Evolutionary conservation across 2,888 invertebrate genomes (phyloP).

Genomic region (Folsomia manolachei): DNA sequence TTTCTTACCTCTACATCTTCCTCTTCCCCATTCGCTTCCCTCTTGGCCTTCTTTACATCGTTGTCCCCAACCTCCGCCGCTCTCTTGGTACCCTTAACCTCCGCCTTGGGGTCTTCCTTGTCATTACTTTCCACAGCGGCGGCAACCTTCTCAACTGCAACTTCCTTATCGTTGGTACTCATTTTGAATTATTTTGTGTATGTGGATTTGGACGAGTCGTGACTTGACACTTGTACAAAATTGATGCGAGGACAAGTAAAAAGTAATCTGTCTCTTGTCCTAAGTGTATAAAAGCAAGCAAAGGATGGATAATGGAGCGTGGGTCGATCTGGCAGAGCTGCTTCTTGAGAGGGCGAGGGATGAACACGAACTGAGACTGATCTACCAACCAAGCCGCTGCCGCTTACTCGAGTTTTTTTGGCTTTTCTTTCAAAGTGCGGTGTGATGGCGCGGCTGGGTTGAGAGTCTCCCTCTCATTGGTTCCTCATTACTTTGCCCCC

Average conservation of each 20-base stretch:
- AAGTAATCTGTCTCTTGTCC: too few species aligned
- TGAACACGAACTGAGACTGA: conserved; percentile 27
- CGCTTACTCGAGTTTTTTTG: conserved; percentile 27
- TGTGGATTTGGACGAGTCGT: background rate
- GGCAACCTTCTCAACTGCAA: conserved; percentile 74
- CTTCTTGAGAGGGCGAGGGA: background rate
- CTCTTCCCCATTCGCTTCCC: conserved; percentile 72
- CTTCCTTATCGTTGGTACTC: conserved; percentile 77
- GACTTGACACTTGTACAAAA: too few species aligned
- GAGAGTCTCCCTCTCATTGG: conserved; percentile 31
- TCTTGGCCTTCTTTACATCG: conserved; percentile 75
- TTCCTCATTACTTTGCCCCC: conserved; percentile 14
- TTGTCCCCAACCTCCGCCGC: conserved; percentile 80
- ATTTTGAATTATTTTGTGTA: conserved; percentile 54
- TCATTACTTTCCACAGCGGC: conserved; percentile 66
- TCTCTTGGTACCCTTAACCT: conserved; percentile 81
- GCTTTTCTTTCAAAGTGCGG: conserved; percentile 44
- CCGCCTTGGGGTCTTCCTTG: conserved; percentile 76
- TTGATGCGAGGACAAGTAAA: too few species aligned
- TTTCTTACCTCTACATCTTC: conserved; percentile 62
- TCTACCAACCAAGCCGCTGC: conserved; percentile 33
- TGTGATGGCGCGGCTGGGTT: conserved; percentile 32
- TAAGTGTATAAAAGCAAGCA: too few species aligned
- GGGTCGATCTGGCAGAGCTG: too few species aligned
- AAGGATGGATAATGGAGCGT: too few species aligned